phyloP scores from a whole-genome alignment of 2,113 vertebrate genomes.

The Aspiorhynchus laticeps region DNA sequence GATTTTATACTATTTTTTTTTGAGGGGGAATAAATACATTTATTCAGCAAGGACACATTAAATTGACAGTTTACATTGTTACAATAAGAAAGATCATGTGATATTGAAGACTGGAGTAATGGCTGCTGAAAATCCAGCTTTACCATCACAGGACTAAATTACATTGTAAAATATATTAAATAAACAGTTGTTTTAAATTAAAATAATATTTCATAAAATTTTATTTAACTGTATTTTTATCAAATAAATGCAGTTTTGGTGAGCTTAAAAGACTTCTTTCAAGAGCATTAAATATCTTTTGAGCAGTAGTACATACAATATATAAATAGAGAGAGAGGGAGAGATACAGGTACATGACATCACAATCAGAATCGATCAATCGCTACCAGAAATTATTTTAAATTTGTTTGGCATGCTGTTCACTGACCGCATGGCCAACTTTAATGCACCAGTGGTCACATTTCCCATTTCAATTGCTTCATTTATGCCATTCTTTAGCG shows the following conservation, averaged over 20 bases:
- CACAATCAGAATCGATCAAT: conserved; percentile 13
- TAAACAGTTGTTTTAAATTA: too few species aligned
- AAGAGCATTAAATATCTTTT: background rate
- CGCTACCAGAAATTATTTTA: background rate
- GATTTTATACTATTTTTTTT: background rate
- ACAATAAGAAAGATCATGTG: background rate
- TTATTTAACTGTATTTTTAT: too few species aligned
- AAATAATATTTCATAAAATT: too few species aligned
- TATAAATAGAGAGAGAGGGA: background rate
- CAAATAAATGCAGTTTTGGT: background rate
- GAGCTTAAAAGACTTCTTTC: background rate
- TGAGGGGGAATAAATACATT: background rate
- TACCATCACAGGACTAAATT: too few species aligned
- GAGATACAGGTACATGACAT: conserved; percentile 14
- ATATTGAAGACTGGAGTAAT: background rate
- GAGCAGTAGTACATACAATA: background rate
- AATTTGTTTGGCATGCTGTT: conserved; percentile 60
- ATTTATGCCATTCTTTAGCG: conserved; percentile 58
- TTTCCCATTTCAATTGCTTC: conserved; percentile 64
- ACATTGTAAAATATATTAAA: too few species aligned
- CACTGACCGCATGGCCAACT: conserved; percentile 50
- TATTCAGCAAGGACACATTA: background rate
- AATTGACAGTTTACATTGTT: background rate
- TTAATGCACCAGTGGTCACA: conserved; percentile 53
- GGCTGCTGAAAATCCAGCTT: background rate